These are phyloP conservation scores for Chelmon rostratus DNA, from an alignment of 2,797 vertebrate genomes.

Conservation along the genomic window DNA sequence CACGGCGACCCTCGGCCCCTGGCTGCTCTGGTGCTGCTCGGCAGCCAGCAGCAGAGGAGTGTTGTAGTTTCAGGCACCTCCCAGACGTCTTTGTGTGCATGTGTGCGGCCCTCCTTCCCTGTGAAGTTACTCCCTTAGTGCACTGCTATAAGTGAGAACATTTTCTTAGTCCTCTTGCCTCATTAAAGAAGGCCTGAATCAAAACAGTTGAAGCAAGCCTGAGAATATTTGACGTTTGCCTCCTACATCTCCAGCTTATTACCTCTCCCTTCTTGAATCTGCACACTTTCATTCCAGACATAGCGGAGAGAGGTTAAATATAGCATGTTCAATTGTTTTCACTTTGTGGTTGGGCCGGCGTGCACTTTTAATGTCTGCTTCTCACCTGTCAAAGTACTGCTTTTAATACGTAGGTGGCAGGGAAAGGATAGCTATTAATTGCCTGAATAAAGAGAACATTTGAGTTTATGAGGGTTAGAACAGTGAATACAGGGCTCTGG, in stretches of 20 bases:
- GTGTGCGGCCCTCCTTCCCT: conserved; percentile 24
- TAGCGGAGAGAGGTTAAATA: conserved; percentile 72
- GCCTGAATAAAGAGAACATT: conserved; percentile 29
- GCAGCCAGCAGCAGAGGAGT: conserved; percentile 27
- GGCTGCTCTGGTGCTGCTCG: conserved; percentile 24
- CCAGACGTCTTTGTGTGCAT: conserved; percentile 37
- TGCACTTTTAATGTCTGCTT: conserved; percentile 42
- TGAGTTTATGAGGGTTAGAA: conserved; percentile 2
- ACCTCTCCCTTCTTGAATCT: conserved; percentile 65
- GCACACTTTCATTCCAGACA: conserved; percentile 75
- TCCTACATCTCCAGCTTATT: conserved; percentile 66
- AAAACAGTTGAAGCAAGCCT: conserved; percentile 73
- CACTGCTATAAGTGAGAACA: conserved; percentile 29
- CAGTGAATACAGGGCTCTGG: not conserved
- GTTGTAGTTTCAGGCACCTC: conserved; percentile 52
- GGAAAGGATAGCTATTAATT: conserved; percentile 4
- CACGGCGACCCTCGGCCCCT: conserved; percentile 9
- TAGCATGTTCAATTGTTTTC: conserved; percentile 68
- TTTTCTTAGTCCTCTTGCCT: conserved; percentile 58
- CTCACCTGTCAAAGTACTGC: conserved; percentile 21
- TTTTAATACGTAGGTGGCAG: conserved; percentile 40
- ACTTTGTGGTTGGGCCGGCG: conserved; percentile 36
- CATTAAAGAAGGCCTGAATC: conserved; percentile 65
- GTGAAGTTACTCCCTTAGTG: conserved; percentile 55
- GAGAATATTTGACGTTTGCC: conserved; percentile 63